These are phyloP conservation scores for Amiota minor DNA, from an alignment of 2,888 invertebrate genomes.

Conservation along the genomic window DNA sequence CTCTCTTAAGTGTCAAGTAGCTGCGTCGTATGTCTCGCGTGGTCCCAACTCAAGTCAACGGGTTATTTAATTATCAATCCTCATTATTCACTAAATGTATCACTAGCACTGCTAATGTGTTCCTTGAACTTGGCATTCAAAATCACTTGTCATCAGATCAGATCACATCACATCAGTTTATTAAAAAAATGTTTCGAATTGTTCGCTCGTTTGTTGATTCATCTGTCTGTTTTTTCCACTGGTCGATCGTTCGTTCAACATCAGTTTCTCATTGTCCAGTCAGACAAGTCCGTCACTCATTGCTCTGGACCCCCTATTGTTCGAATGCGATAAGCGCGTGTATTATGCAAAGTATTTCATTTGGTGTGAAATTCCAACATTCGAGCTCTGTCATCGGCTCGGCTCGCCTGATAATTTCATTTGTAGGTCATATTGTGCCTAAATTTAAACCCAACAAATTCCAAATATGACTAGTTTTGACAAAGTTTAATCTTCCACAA, in stretches of 20 bases:
- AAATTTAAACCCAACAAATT: too few species aligned
- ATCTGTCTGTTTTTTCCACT: too few species aligned
- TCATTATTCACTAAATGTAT: neutral
- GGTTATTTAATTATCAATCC: neutral
- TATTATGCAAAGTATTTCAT: constrained; percentile 14
- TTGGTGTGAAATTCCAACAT: constrained; percentile 11
- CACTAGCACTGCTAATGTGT: constrained; percentile 43
- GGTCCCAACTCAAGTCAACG: neutral
- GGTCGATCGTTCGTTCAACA: too few species aligned
- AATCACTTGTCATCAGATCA: constrained; percentile 11
- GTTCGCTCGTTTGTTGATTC: neutral
- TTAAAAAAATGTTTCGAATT: neutral
- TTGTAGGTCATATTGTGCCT: neutral
- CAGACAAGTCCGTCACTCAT: neutral
- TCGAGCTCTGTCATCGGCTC: too few species aligned
- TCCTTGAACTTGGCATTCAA: constrained; percentile 65
- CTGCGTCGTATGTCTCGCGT: neutral
- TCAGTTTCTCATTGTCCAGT: too few species aligned
- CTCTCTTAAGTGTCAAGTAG: constrained; percentile 4
- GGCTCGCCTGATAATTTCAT: neutral
- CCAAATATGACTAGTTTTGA: too few species aligned
- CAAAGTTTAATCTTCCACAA: too few species aligned
- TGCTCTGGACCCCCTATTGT: constrained; percentile 7
- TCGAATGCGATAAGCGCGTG: constrained; percentile 6
- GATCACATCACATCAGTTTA: constrained; percentile 32